Percentiles rank a stretch among this genome's conserved stretches.
phyloP scores from a whole-genome alignment of 92 coral and sea anemone genomes.

The Zoanthus sociatus region DNA sequence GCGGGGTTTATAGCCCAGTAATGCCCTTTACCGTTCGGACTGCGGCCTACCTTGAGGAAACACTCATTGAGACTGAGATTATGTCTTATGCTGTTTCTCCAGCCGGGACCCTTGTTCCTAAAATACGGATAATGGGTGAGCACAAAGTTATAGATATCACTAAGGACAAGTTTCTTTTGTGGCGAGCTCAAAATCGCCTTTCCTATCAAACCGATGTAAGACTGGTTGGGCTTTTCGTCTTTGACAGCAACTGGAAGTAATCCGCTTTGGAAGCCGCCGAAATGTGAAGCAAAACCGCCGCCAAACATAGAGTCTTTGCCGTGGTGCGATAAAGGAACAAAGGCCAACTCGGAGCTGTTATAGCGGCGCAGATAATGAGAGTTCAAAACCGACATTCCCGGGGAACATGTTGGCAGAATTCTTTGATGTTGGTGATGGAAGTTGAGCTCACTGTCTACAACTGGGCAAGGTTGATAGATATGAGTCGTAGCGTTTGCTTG shows the following conservation, averaged over 20 bases:
- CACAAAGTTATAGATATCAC: constrained; percentile 68
- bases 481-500: neutral
- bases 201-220: constrained; percentile 67
- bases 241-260: constrained; percentile 30
- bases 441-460: neutral
- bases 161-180: constrained; percentile 60
- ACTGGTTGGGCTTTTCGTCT: constrained; percentile 67
- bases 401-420: constrained; percentile 18
- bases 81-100: constrained; percentile 69
- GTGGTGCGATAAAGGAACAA: constrained; percentile 23
- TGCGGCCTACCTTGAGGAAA: constrained; percentile 66
- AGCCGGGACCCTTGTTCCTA: constrained; percentile 71
- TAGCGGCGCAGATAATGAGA: constrained; percentile 19
- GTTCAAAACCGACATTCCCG: neutral
- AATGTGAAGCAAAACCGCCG: neutral
- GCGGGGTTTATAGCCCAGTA: constrained; percentile 71
- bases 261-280: constrained; percentile 13
- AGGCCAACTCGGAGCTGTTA: constrained; percentile 30
- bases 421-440: constrained; percentile 26
- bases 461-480: neutral
- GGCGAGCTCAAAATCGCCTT: constrained; percentile 69
- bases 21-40: constrained; percentile 68
- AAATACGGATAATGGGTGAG: constrained; percentile 65
- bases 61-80: constrained; percentile 66
- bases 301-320: constrained; percentile 11